These are phyloP conservation scores for Melanotaenia trifasciata DNA, from an alignment of 2,797 vertebrate species.

Conservation along the genomic window DNA sequence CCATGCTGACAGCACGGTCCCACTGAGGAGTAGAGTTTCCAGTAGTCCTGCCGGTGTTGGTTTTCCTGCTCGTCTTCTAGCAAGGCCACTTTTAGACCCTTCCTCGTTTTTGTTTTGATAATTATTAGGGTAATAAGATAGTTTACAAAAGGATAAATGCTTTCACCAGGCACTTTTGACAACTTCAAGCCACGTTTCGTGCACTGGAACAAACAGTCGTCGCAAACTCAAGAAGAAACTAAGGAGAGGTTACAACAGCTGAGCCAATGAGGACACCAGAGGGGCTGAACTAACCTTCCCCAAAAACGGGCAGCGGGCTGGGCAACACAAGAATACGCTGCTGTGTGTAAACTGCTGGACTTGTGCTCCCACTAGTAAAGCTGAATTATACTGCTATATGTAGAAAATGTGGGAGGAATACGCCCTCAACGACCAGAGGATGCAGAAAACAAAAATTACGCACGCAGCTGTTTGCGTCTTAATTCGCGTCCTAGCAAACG, in stretches of 20 bases:
- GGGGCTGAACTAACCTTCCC: conserved; percentile 47
- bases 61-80: conserved; percentile 25
- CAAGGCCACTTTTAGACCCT: neutral
- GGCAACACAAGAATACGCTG: too few species aligned
- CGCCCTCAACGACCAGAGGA: too few species aligned
- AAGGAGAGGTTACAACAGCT: conserved; percentile 27
- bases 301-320: conserved; percentile 16
- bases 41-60: conserved; percentile 29
- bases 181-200: conserved; percentile 32
- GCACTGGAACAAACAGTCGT: conserved; percentile 21
- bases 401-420: too few species aligned
- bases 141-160: neutral
- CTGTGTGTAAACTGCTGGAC: too few species aligned
- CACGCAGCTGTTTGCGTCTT: too few species aligned
- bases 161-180: neutral
- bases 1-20: conserved; percentile 65
- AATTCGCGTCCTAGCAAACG: too few species aligned
- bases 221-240: conserved; percentile 22
- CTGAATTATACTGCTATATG: too few species aligned
- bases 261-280: conserved; percentile 54
- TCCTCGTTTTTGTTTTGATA: neutral
- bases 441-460: too few species aligned
- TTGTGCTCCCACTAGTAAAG: too few species aligned
- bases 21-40: conserved; percentile 50
- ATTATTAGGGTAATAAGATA: neutral